These are phyloP conservation scores for Furcula furcula DNA, from an alignment of 2,888 invertebrate genomes.

Conservation along the genomic window DNA sequence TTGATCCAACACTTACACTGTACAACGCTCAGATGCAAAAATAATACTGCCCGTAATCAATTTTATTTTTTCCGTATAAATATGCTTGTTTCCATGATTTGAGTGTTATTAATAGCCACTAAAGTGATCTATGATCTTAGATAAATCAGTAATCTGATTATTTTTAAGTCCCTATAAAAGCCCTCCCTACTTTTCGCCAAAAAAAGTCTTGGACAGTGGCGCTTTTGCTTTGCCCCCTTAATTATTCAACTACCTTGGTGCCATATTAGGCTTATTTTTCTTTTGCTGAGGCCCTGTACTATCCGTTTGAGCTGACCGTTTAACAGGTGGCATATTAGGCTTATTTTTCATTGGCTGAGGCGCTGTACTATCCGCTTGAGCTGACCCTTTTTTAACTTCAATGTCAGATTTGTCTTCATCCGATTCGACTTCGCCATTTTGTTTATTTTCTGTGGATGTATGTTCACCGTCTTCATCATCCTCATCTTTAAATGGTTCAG, in stretches of 20 bases:
- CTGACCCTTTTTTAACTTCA: slow-evolving; percentile 32
- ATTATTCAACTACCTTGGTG: slow-evolving; percentile 26
- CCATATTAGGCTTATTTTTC: slow-evolving; percentile 44
- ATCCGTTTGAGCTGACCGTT: slow-evolving; percentile 45
- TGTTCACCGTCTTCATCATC: slow-evolving; percentile 55
- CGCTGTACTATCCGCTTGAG: slow-evolving; percentile 30
- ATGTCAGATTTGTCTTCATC: slow-evolving; percentile 25
- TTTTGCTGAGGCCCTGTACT: slow-evolving; percentile 45
- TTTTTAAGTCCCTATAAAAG: no score
- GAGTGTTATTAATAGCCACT: no score
- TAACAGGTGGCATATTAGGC: slow-evolving; percentile 33
- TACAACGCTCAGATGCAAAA: no score
- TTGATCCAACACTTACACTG: no score
- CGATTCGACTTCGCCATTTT: slow-evolving; percentile 51
- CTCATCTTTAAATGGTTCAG: slow-evolving; percentile 68
- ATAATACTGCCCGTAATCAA: no score
- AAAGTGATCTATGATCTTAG: no score
- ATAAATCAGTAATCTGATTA: no score
- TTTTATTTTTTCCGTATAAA: no score
- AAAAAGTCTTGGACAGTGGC: no score
- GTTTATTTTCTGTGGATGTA: slow-evolving; percentile 32
- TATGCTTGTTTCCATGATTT: no score
- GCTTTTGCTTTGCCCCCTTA: no score
- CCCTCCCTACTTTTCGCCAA: no score
- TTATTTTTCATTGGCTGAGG: slow-evolving; percentile 57